phyloP scores from a whole-genome alignment of 2,113 vertebrate genomes.

The Tricholaema leucomelas region DNA sequence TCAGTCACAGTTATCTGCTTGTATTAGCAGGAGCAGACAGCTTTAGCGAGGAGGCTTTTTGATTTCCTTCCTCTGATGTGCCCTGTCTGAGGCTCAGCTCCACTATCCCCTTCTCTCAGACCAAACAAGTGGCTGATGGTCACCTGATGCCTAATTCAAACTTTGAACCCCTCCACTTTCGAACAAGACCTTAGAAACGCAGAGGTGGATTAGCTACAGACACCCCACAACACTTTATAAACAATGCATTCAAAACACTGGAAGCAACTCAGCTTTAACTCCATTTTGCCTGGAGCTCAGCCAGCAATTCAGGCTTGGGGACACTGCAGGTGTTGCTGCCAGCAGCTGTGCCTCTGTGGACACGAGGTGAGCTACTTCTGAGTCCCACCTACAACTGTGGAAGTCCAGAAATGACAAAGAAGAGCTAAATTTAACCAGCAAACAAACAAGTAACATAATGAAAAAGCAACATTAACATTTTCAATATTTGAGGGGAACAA shows the following conservation, averaged over 20 bases:
- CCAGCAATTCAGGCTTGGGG: neutral
- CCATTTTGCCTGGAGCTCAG: neutral
- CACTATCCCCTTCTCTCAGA: neutral
- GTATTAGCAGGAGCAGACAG: neutral
- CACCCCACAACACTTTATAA: neutral
- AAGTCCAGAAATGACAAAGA: neutral
- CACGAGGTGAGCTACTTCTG: neutral
- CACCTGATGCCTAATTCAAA: neutral
- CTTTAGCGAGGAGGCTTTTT: neutral
- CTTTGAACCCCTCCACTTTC: neutral
- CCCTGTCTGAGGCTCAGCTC: neutral
- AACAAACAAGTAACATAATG: neutral
- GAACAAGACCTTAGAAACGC: neutral
- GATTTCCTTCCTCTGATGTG: neutral
- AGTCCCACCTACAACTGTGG: neutral
- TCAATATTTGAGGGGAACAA: constrained; percentile 4
- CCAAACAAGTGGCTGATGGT: neutral
- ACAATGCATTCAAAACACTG: neutral
- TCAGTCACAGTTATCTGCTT: neutral
- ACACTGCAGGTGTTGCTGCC: rapidly evolving
- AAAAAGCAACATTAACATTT: neutral
- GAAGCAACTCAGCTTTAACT: neutral
- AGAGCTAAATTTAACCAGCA: neutral
- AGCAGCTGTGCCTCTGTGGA: rapidly evolving
- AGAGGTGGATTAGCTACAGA: neutral